These are phyloP conservation scores for Drosophila demipolita DNA, from an alignment of 2,888 invertebrate species.

Conservation along the genomic window DNA sequence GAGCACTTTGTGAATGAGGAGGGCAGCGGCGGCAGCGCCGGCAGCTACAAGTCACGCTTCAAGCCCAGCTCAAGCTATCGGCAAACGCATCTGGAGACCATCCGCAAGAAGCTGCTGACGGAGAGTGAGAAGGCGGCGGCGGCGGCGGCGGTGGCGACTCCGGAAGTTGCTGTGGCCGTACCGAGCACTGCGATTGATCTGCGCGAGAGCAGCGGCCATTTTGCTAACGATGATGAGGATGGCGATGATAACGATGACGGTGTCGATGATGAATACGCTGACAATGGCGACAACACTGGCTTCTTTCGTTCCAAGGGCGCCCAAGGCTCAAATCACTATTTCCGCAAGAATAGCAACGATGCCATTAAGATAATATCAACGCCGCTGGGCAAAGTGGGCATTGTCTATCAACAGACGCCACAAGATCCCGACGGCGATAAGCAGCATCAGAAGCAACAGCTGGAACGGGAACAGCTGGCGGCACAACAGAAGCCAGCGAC, in stretches of 20 bases:
- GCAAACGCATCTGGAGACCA: conserved; percentile 77
- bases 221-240: conserved; percentile 83
- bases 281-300: conserved; percentile 76
- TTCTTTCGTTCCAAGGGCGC: conserved; percentile 78
- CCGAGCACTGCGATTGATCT: conserved; percentile 81
- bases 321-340: conserved; percentile 81
- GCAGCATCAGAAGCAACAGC: conserved; percentile 70
- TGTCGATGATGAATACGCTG: conserved; percentile 81
- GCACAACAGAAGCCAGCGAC: conserved; percentile 73
- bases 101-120: conserved; percentile 74
- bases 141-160: conserved; percentile 58
- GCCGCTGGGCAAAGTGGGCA: conserved; percentile 85
- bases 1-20: conserved; percentile 82
- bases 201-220: conserved; percentile 84
- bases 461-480: conserved; percentile 67
- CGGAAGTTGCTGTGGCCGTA: conserved; percentile 58
- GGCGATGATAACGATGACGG: conserved; percentile 82
- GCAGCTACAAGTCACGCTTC: conserved; percentile 53
- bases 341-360: conserved; percentile 85
- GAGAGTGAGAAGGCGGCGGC: conserved; percentile 52
- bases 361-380: conserved; percentile 86
- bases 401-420: conserved; percentile 85
- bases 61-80: conserved; percentile 69
- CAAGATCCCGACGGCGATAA: conserved; percentile 59
- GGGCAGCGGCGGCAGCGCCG: conserved; percentile 77